Percentiles rank a stretch among this genome's conserved stretches.
phyloP scores from a whole-genome alignment of 64 coral and sea anemone genomes.

The Montipora efflorescens region DNA sequence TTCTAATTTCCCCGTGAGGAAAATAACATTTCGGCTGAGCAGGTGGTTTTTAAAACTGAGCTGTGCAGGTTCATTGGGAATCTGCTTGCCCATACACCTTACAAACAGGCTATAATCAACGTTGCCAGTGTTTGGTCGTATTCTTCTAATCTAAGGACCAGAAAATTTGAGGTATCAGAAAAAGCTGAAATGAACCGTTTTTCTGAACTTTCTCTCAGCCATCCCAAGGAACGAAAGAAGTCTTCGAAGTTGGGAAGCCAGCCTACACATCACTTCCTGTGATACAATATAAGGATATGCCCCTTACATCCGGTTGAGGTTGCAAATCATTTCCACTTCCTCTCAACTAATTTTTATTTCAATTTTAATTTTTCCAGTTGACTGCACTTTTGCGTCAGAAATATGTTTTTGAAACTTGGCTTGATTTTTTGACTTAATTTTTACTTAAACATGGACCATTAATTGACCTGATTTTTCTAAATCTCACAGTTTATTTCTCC shows the following conservation, averaged over 20 bases:
- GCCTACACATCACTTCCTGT: not conserved
- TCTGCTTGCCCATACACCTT: too few relatives aligned
- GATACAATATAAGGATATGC: not conserved
- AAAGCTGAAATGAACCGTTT: not conserved
- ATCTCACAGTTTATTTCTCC: not conserved
- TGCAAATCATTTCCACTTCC: not conserved
- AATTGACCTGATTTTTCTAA: not conserved
- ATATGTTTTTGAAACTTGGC: not conserved
- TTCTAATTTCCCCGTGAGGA: too few relatives aligned
- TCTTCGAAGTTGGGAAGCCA: constrained; percentile 25
- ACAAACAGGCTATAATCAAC: too few relatives aligned
- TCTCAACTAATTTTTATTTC: not conserved
- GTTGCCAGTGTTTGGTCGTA: constrained; percentile 5
- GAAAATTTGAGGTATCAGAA: constrained; percentile 13
- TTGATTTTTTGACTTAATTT: not conserved
- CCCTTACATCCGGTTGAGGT: not conserved
- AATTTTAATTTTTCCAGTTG: constrained; percentile 2
- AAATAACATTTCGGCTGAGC: too few relatives aligned
- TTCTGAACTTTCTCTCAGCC: constrained; percentile 20
- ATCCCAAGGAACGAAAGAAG: constrained; percentile 16
- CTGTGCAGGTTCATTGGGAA: not conserved
- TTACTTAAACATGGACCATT: not conserved
- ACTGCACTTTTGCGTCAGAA: not conserved
- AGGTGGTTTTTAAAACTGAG: too few relatives aligned
- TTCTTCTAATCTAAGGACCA: constrained; percentile 20